Conservation (phyloP, 2,113 vertebrate genomes). For the Synchiropus splendidus region DNA sequence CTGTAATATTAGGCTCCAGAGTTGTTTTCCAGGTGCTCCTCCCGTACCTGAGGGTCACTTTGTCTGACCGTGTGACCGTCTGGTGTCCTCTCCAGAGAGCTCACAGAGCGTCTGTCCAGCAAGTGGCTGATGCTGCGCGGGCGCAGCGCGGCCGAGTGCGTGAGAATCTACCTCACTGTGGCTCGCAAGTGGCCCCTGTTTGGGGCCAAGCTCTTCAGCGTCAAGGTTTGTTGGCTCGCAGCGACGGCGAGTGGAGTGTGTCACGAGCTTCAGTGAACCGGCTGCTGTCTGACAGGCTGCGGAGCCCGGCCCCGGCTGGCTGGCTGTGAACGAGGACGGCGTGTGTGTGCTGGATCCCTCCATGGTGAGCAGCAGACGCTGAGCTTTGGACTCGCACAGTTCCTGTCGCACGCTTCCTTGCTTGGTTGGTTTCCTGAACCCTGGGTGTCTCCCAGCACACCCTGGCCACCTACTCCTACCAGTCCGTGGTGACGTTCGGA, state of each 20-base stretch:
- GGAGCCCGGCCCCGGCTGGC: slow-evolving; percentile 73
- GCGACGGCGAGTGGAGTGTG: too few relatives aligned
- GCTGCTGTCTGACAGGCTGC: slow-evolving; percentile 14
- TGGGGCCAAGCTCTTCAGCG: slow-evolving; percentile 78
- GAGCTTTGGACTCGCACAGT: background rate
- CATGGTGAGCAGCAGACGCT: slow-evolving; percentile 65
- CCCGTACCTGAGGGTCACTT: too few relatives aligned
- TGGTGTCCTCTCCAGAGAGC: slow-evolving; percentile 62
- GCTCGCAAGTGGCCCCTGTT: slow-evolving; percentile 83
- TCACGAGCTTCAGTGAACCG: background rate
- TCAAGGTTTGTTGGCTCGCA: slow-evolving; percentile 69
- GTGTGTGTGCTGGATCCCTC: slow-evolving; percentile 76
- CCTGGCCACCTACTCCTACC: slow-evolving; percentile 70
- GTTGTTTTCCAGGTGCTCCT: too few relatives aligned
- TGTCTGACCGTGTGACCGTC: too few relatives aligned
- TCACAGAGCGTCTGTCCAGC: slow-evolving; percentile 65
- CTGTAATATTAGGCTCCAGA: too few relatives aligned
- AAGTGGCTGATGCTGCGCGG: slow-evolving; percentile 80
- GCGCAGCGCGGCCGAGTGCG: slow-evolving; percentile 73
- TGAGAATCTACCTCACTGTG: slow-evolving; percentile 80
- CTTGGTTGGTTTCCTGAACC: background rate
- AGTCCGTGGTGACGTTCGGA: slow-evolving; percentile 79
- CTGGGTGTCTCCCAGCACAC: slow-evolving; percentile 59
- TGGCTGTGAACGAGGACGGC: slow-evolving; percentile 83
- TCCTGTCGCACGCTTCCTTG: background rate